Conservation (phyloP, 1,140 invertebrate genomes). For the Wiebesia pumilae region DNA sequence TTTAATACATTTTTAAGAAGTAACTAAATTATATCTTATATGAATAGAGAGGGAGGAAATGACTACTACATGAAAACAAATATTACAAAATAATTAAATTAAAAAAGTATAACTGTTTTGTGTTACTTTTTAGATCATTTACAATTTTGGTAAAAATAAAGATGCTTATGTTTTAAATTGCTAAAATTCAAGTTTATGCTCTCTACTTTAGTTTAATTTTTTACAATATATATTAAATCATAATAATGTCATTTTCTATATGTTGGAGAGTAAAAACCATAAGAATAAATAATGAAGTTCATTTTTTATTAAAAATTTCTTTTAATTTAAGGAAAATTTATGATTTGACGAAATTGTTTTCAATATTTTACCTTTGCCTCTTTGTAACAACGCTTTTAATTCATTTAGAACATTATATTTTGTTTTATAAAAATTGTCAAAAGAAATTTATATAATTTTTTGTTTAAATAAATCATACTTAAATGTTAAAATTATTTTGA, state of each 20-base stretch:
- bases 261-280: not conserved
- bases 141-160: not conserved
- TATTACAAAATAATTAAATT: too few relatives aligned
- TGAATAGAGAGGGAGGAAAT: too few relatives aligned
- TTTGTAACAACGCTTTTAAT: constrained; percentile 1
- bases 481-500: constrained; percentile 40
- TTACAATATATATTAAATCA: not conserved
- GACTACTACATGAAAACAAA: too few relatives aligned
- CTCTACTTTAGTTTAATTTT: constrained; percentile 15
- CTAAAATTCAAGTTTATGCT: not conserved
- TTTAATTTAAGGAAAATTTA: too few relatives aligned
- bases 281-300: not conserved
- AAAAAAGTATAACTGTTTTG: too few relatives aligned
- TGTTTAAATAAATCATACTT: constrained; percentile 50
- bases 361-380: constrained; percentile 15
- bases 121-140: not conserved
- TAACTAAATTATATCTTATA: too few relatives aligned
- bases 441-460: constrained; percentile 43
- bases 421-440: constrained; percentile 33
- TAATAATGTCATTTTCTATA: not conserved
- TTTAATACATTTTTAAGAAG: too few relatives aligned
- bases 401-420: constrained; percentile 29
- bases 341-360: not conserved
- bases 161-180: not conserved
- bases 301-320: constrained; percentile 6